Evolutionary conservation across 1,140 invertebrate genomes (phyloP).

Genomic region (Bombus sibiricus): DNA sequence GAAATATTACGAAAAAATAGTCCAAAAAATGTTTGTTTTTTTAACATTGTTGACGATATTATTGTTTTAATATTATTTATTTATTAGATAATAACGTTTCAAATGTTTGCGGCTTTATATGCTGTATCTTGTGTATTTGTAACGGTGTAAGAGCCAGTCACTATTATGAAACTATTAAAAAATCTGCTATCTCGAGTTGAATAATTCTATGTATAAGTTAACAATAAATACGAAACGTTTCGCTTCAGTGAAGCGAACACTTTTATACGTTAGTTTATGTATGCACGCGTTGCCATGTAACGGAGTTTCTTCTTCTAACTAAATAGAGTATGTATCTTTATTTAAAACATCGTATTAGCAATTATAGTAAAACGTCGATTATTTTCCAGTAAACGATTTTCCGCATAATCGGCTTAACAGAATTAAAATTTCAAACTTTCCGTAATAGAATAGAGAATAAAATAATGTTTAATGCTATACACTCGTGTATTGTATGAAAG

Average conservation of each 20-base stretch:
- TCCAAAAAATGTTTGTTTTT: not conserved
- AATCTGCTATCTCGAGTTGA: not conserved
- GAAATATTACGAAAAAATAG: constrained; percentile 21
- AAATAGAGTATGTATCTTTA: not conserved
- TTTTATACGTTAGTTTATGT: constrained; percentile 13
- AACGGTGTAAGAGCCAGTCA: constrained; percentile 20
- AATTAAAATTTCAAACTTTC: not conserved
- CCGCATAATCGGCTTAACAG: not conserved
- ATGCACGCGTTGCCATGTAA: constrained; percentile 25
- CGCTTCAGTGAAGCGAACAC: constrained; percentile 33
- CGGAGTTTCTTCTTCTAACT: not conserved
- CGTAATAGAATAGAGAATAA: not conserved
- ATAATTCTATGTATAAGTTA: not conserved
- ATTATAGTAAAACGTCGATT: not conserved
- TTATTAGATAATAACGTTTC: constrained; percentile 23
- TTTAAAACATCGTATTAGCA: not conserved
- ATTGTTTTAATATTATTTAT: constrained; percentile 57
- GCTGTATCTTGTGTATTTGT: constrained; percentile 21
- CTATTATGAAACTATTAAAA: constrained; percentile 1
- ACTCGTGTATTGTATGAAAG: not conserved
- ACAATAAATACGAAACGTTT: constrained; percentile 4
- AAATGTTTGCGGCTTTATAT: constrained; percentile 13
- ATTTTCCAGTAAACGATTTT: not conserved
- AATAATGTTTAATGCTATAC: not conserved
- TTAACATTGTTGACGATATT: constrained; percentile 47